Percentiles rank a stretch among this genome's conserved stretches.
Conservation (phyloP, 2,888 invertebrate genomes). For the Chymomyza fuscimana region DNA sequence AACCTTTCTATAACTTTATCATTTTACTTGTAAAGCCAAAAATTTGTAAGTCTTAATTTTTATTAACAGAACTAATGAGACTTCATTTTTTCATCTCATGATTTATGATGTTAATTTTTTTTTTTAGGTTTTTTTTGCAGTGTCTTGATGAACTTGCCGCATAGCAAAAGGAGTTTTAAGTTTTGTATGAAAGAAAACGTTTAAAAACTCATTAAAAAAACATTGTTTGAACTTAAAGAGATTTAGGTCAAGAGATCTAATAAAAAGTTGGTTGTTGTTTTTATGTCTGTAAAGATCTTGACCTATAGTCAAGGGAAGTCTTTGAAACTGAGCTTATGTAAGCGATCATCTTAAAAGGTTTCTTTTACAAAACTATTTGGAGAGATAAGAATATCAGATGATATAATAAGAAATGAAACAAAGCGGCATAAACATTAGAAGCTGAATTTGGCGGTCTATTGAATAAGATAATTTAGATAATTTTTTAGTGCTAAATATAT, state of each 20-base stretch:
- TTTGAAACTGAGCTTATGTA: neutral
- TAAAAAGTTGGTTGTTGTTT: neutral
- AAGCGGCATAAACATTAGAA: too few relatives aligned
- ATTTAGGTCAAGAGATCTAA: neutral
- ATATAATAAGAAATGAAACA: too few relatives aligned
- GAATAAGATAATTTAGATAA: too few relatives aligned
- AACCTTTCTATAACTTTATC: neutral
- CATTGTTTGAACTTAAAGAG: neutral
- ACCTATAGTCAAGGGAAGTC: neutral
- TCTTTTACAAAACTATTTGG: neutral
- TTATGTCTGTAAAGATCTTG: neutral
- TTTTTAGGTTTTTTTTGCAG: neutral
- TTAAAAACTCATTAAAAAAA: neutral
- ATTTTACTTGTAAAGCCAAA: neutral
- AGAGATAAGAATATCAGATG: too few relatives aligned
- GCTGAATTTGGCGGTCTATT: too few relatives aligned
- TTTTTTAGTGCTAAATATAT: too few relatives aligned
- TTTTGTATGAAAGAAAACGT: neutral
- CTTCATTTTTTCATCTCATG: neutral
- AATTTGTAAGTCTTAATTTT: neutral
- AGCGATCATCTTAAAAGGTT: neutral
- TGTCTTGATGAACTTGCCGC: neutral
- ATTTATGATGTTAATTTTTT: neutral
- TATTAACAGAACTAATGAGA: neutral
- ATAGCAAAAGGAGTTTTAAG: neutral